phyloP scores from a whole-genome alignment of 2,888 invertebrate species.

The Lasius platythorax region DNA sequence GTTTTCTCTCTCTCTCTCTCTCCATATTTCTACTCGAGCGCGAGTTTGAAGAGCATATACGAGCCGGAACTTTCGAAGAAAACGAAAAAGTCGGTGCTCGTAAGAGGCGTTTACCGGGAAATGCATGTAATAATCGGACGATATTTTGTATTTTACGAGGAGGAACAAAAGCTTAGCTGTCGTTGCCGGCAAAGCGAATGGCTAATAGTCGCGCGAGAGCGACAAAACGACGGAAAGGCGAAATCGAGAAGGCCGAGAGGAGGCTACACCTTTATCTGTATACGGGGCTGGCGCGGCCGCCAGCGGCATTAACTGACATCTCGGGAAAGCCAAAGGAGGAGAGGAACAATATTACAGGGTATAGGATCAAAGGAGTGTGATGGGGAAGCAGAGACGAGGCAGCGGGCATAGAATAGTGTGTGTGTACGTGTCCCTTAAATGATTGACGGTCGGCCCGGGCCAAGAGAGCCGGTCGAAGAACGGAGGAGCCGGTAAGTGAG shows the following conservation, averaged over 20 bases:
- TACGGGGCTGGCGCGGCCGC: slow-evolving; percentile 38
- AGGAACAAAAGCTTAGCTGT: slow-evolving; percentile 4
- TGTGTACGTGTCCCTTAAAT: slow-evolving; percentile 75
- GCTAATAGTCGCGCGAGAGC: slow-evolving; percentile 40
- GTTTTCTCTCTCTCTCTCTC: slow-evolving; percentile 12
- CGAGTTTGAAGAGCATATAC: slow-evolving; percentile 1
- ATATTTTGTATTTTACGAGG: slow-evolving; percentile 39
- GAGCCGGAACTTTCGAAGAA: slow-evolving; percentile 33
- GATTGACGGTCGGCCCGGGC: slow-evolving; percentile 78
- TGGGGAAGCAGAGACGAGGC: slow-evolving; percentile 35
- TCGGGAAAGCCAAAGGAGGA: slow-evolving; percentile 60
- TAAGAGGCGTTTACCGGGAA: slow-evolving; percentile 18
- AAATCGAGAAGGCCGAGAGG: slow-evolving; percentile 42
- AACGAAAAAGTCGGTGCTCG: slow-evolving; percentile 21
- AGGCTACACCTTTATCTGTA: slow-evolving; percentile 12
- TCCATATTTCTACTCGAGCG: slow-evolving; percentile 6
- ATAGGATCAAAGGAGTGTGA: slow-evolving; percentile 56
- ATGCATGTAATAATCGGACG: slow-evolving; percentile 24
- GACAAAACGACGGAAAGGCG: slow-evolving; percentile 15
- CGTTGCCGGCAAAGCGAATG: slow-evolving; percentile 10
- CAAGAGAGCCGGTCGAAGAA: slow-evolving; percentile 70
- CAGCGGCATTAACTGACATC: slow-evolving; percentile 57
- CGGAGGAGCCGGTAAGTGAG: slow-evolving; percentile 39
- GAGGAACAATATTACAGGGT: slow-evolving; percentile 59
- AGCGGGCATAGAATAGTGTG: slow-evolving; percentile 43